These are phyloP conservation scores for Caenorhabditis sinica DNA, from an alignment of 2,888 invertebrate genomes.

Conservation along the genomic window DNA sequence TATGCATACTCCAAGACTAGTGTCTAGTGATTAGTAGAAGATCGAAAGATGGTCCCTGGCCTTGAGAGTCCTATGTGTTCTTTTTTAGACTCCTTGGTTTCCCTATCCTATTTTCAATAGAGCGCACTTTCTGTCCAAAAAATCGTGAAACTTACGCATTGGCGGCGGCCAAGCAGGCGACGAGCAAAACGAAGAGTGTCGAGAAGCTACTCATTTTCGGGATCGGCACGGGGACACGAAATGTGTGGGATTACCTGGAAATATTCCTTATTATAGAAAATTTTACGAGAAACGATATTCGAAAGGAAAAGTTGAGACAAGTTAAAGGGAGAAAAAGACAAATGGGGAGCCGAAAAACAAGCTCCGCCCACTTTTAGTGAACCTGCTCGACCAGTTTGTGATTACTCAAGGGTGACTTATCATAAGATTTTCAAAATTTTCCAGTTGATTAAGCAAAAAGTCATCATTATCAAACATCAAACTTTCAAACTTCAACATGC, in stretches of 20 bases:
- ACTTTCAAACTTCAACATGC: not conserved
- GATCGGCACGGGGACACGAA: conserved; percentile 1
- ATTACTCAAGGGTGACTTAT: not conserved
- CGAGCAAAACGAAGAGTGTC: conserved; percentile 55
- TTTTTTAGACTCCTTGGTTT: too few species aligned
- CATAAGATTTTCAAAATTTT: too few species aligned
- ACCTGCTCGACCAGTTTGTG: not conserved
- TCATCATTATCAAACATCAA: not conserved
- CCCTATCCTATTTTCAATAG: not conserved
- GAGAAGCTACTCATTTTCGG: conserved; percentile 52
- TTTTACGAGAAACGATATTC: too few species aligned
- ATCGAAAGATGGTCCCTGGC: too few species aligned
- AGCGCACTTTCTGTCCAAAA: not conserved
- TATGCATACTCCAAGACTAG: not conserved
- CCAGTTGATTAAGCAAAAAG: not conserved
- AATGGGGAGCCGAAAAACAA: not conserved
- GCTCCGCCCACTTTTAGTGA: conserved; percentile 9
- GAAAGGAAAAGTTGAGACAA: too few species aligned
- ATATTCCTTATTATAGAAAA: too few species aligned
- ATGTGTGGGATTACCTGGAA: conserved; percentile 60
- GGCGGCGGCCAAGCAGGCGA: conserved; percentile 45
- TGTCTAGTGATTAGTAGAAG: not conserved
- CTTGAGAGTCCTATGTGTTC: too few species aligned
- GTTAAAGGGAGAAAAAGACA: not conserved
- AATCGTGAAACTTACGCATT: conserved; percentile 51